phyloP scores from a whole-genome alignment of 2,797 vertebrate species.

The Myoxocephalus aenaeus region DNA sequence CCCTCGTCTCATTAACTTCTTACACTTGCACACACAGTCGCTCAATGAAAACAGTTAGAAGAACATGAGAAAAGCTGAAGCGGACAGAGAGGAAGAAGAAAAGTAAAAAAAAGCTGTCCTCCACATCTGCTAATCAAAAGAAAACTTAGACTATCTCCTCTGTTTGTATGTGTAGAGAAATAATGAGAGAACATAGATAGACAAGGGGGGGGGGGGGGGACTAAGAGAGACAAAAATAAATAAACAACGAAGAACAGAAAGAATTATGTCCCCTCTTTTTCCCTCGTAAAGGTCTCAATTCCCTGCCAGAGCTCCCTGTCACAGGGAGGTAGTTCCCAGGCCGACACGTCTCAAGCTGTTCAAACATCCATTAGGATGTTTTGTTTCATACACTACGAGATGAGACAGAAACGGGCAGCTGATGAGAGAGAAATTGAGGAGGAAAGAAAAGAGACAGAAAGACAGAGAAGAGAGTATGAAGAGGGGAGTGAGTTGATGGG shows the following conservation, averaged over 20 bases:
- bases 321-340: slow-evolving; percentile 83
- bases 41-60: slow-evolving; percentile 38
- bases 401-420: slow-evolving; percentile 63
- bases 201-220: slow-evolving; percentile 25
- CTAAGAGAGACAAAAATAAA: slow-evolving; percentile 59
- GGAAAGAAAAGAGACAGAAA: slow-evolving; percentile 64
- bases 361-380: slow-evolving; percentile 90
- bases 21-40: neutral
- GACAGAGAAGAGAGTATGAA: slow-evolving; percentile 49
- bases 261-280: slow-evolving; percentile 77
- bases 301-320: slow-evolving; percentile 81
- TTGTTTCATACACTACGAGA: slow-evolving; percentile 81
- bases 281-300: slow-evolving; percentile 80
- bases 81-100: slow-evolving; percentile 23
- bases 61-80: slow-evolving; percentile 35
- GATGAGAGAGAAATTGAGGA: slow-evolving; percentile 75
- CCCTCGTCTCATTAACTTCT: slow-evolving; percentile 10
- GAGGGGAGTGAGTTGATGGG: slow-evolving; percentile 70
- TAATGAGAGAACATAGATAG: slow-evolving; percentile 67
- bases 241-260: slow-evolving; percentile 68
- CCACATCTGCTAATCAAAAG: slow-evolving; percentile 72
- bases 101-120: slow-evolving; percentile 44
- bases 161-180: slow-evolving; percentile 72
- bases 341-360: slow-evolving; percentile 88
- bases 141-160: slow-evolving; percentile 56